These are phyloP conservation scores for Laticauda laticaudata DNA, from an alignment of 2,113 vertebrate genomes.

Conservation along the genomic window DNA sequence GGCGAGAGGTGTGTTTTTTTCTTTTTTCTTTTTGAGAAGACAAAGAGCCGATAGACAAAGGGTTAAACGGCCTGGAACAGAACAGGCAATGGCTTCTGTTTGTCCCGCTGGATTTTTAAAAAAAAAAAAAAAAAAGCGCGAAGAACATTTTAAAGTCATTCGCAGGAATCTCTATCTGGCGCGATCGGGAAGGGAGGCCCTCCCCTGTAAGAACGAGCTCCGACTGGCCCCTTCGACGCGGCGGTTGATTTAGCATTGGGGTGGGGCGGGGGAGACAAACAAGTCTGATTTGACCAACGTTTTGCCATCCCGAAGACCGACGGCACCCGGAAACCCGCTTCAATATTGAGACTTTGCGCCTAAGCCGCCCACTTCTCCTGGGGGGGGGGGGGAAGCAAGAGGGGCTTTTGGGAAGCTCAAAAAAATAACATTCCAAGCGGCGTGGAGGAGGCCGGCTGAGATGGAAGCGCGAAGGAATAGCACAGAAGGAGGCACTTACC, in stretches of 20 bases:
- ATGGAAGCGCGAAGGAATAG: neutral
- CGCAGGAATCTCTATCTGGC: neutral
- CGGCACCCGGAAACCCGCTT: neutral
- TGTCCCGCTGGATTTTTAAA: neutral
- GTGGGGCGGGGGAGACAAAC: no score
- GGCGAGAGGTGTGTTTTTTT: neutral
- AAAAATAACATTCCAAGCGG: neutral
- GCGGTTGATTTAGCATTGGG: neutral
- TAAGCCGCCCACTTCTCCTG: neutral
- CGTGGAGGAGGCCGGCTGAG: neutral
- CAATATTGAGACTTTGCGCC: neutral
- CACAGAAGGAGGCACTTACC: neutral
- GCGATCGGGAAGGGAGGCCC: neutral
- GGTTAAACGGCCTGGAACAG: neutral
- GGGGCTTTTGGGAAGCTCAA: neutral
- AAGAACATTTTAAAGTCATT: neutral
- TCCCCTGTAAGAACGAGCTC: neutral
- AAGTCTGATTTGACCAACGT: neutral
- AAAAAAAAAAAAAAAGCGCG: neutral
- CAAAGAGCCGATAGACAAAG: neutral
- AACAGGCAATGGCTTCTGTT: neutral
- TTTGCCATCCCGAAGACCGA: neutral
- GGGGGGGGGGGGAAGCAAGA: neutral
- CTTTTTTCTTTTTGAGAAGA: neutral
- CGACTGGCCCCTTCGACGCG: neutral